A percentile compares a stretch with the other conserved stretches of the same genome.
phyloP scores from a whole-genome alignment of 2,888 invertebrate genomes.

The Parnassius apollo region DNA sequence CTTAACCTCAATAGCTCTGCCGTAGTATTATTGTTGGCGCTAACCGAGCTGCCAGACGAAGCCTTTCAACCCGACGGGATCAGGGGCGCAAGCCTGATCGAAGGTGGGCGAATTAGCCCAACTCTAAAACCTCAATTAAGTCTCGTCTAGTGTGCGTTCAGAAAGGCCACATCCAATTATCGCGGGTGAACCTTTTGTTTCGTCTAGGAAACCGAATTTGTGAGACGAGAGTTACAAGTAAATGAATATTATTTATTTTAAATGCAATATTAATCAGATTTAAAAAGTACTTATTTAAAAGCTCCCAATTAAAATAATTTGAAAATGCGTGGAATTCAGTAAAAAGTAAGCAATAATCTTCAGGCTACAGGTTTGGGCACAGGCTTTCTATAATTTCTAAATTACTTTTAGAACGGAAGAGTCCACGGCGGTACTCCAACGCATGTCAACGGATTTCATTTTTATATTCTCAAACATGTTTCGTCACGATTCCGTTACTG shows the following conservation, averaged over 20 bases:
- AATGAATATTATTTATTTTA: conserved; percentile 35
- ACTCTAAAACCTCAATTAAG: conserved; percentile 81
- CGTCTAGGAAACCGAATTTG: conserved; percentile 47
- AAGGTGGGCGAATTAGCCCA: conserved; percentile 79
- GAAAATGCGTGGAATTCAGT: no score
- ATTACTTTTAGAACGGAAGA: no score
- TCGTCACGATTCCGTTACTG: no score
- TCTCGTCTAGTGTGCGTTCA: conserved; percentile 78
- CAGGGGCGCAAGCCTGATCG: conserved; percentile 61
- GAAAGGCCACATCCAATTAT: conserved; percentile 79
- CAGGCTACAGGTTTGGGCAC: no score
- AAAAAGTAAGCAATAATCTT: no score
- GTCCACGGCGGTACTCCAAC: no score
- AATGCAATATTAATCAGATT: neutral
- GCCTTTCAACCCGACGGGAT: conserved; percentile 52
- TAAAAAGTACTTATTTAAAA: no score
- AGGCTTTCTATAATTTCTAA: no score
- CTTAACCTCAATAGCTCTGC: conserved; percentile 52
- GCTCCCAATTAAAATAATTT: no score
- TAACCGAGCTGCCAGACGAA: conserved; percentile 61
- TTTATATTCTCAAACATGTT: no score
- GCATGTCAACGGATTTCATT: no score
- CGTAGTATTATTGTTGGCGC: conserved; percentile 57
- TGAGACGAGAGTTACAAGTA: conserved; percentile 47
- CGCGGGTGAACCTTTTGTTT: conserved; percentile 73